Base-by-base conservation (phyloP, 2,888 invertebrate species). In the Lobophora halterata region DNA sequence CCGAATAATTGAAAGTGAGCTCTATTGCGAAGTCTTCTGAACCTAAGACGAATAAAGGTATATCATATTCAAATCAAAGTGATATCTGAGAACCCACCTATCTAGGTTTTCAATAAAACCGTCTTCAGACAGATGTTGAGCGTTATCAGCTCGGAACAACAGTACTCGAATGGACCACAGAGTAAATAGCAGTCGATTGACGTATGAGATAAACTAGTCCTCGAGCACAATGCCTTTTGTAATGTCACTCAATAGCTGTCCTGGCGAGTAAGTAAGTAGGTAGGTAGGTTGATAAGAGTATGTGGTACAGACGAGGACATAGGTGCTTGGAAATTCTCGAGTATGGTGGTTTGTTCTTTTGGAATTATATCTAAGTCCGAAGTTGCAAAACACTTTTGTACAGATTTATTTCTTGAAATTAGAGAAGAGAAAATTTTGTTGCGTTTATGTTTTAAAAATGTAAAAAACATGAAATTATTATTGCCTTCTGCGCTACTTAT, bases 141-240 rank as follows among this genome's bases (percentile, higher is more conserved):
- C 64, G 63, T 74, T 80, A 83, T 85, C 85, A 82, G 83, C 39
- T 76, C 79, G 69, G 74, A 82, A 85, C n/a, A n/a, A n/a, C 83
- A 65, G 64, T 65, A 63, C 59, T 65, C 65, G 63, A 73, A 73
- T 33, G 37, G 37, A 28, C 36, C 20, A 39, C 39, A 36, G 29
- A 33, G 25, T 16, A 23, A 18, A n/a, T 27, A 39, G 17, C 34
- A 41, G 40, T 37, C 24, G 17, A 14, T 65, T 58, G 62, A 42
- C 46, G 62, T 55, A 67, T 61, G 68, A 79, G 79, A 79, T 82
- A 79, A 80, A 81, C 79, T 75, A 68, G 76, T 71, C 69, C 61
- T 43, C 52, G 55, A 50, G 59, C 60, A 78, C 85, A 85, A 81
- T 82, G 65, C 71, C 81, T 79, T 79, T 83, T 82, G 81, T 82